phyloP scores from a whole-genome alignment of 2,797 vertebrate species.

The Characodon lateralis region DNA sequence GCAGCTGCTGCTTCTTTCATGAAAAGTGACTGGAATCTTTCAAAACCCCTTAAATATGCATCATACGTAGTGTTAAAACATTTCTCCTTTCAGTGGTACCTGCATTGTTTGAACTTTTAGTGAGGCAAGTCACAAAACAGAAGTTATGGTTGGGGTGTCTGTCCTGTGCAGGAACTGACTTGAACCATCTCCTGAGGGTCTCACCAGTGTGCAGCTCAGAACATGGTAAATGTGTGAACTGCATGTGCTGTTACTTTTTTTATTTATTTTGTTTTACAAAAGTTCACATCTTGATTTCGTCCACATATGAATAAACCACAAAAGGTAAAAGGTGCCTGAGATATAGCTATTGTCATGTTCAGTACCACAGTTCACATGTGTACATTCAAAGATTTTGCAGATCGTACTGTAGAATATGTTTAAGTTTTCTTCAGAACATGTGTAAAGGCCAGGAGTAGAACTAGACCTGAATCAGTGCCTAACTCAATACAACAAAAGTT shows the following conservation, averaged over 20 bases:
- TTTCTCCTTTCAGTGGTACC: neutral
- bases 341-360: neutral
- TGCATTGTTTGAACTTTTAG: neutral
- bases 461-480: neutral
- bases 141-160: neutral
- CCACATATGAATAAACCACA: neutral
- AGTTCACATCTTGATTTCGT: neutral
- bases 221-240: neutral
- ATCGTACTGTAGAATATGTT: neutral
- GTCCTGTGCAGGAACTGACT: neutral
- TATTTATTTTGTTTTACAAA: neutral
- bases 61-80: too few relatives aligned
- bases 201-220: too few relatives aligned
- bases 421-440: neutral
- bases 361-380: neutral
- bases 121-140: neutral
- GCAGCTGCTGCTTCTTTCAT: neutral
- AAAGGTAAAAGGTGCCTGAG: neutral
- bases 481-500: slow-evolving; percentile 3
- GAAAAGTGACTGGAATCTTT: too few relatives aligned
- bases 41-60: too few relatives aligned
- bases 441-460: neutral
- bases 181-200: neutral
- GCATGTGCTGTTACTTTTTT: too few relatives aligned
- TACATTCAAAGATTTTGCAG: neutral